Evolutionary conservation across 2,888 invertebrate genomes (phyloP).

Genomic region (Synergus gifuensis): DNA sequence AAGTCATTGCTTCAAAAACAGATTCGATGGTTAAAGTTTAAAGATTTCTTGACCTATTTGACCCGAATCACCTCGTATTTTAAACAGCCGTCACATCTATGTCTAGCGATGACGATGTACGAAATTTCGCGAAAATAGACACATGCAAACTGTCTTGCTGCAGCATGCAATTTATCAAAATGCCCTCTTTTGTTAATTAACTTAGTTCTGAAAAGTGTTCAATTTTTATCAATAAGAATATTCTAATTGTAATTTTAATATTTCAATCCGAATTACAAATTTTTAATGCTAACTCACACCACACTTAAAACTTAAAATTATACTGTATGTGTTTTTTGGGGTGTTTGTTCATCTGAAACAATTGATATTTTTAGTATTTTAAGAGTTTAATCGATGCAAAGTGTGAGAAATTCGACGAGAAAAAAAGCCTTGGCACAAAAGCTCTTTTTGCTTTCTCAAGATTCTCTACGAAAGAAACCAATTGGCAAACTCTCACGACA

Average conservation of each 20-base stretch:
- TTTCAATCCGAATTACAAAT: too few relatives aligned
- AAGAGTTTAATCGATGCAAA: not conserved
- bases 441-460: slow-evolving; percentile 37
- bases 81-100: slow-evolving; percentile 49
- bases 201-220: not conserved
- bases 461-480: not conserved
- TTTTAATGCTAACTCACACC: too few relatives aligned
- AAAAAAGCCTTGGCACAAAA: slow-evolving; percentile 43
- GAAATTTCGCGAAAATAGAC: slow-evolving; percentile 60
- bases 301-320: too few relatives aligned
- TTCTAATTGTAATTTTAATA: too few relatives aligned
- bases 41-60: slow-evolving; percentile 2
- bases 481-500: slow-evolving; percentile 13
- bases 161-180: not conserved
- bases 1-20: not conserved
- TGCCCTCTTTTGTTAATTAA: not conserved
- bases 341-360: not conserved
- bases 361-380: not conserved
- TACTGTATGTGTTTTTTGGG: too few relatives aligned
- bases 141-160: slow-evolving; percentile 13
- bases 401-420: slow-evolving; percentile 22
- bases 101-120: slow-evolving; percentile 58
- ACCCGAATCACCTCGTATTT: slow-evolving; percentile 35
- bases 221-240: too few relatives aligned
- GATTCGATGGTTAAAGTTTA: not conserved